Base-by-base conservation (phyloP, 2,888 invertebrate genomes). In the Drosophila meridiana region DNA sequence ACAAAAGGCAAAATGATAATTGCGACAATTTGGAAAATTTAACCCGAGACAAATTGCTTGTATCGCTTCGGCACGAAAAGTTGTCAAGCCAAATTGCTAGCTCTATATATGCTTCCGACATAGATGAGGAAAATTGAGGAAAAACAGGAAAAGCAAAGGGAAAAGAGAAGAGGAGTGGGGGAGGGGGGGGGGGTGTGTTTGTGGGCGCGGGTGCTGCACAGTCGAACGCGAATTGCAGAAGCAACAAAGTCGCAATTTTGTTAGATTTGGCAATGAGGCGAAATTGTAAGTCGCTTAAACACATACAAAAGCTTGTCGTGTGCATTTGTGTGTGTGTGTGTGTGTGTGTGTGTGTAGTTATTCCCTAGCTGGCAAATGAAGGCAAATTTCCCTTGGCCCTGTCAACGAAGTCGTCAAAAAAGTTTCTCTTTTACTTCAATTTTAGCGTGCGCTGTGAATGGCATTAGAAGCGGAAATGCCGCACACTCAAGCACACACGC, bases 1-100 rank as follows among this genome's bases (percentile, higher is more conserved):
- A 82, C 73, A 69, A 80, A 86, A 76, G 65, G 69, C 69, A 71
- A 82, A 87, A 89, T 89, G 79, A 89, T 85, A 87, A 85, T 89
- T 85, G 86, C 82, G 69, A 70, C 88, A 89, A 89, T 87, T 85
- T 89, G 82, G 48, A 67, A 80, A 80, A 78, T 69, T 76, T 73
- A 82, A 81, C 65, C 60, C 73, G 74, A 68, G 71, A 72, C 78
- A 81, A 81, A 77, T 84, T 89, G 72, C 81, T 72, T 77, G 72
- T 89, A 84, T 76, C 69, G 82, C 70, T 60, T 53, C 68, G 78
- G 73, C 75, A 36, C 71, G 71, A 65, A 83, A 78, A 83, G 72
- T 83, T 70, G 75, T 87, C 83, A 84, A 76, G 65, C 62, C 71
- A 81, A 83, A 87, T 84, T 83, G 89, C 58, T 67, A 52, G 66